A percentile compares a stretch with the other conserved stretches of the same genome.
Conservation (phyloP, 2,797 vertebrate species). For the Lindbergichthys nudifrons region DNA sequence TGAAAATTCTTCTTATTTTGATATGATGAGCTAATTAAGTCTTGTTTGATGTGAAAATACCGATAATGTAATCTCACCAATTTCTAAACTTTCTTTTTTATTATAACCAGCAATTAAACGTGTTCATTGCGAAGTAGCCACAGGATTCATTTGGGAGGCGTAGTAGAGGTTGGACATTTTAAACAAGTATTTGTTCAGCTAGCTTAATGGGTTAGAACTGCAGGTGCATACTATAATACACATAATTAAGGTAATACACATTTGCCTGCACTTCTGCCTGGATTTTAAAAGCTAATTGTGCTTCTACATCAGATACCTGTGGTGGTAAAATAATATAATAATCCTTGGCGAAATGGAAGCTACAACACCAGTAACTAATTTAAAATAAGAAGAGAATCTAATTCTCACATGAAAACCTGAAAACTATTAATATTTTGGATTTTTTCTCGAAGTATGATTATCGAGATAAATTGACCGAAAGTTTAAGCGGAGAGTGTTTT, state of each 20-base stretch:
- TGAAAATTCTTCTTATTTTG: background rate
- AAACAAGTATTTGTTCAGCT: slow-evolving; percentile 9
- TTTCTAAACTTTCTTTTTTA: slow-evolving; percentile 3
- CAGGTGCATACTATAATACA: background rate
- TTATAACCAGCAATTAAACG: background rate
- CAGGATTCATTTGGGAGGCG: background rate
- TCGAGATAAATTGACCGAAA: background rate
- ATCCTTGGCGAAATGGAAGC: background rate
- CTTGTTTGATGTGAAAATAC: background rate
- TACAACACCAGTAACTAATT: background rate
- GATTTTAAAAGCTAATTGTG: background rate
- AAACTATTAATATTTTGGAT: background rate
- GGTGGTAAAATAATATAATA: background rate
- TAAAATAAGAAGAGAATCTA: background rate
- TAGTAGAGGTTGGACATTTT: background rate
- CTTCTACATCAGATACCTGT: background rate
- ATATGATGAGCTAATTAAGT: too few species aligned
- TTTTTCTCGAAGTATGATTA: background rate
- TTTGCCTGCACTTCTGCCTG: background rate
- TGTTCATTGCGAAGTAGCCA: background rate
- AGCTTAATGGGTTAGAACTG: slow-evolving; percentile 4
- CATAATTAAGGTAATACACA: background rate
- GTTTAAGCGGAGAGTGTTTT: background rate
- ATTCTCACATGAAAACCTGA: background rate
- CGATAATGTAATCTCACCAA: background rate